Evolutionary conservation across 2,888 invertebrate species (phyloP).

Genomic region (Cheilosia vernalis): DNA sequence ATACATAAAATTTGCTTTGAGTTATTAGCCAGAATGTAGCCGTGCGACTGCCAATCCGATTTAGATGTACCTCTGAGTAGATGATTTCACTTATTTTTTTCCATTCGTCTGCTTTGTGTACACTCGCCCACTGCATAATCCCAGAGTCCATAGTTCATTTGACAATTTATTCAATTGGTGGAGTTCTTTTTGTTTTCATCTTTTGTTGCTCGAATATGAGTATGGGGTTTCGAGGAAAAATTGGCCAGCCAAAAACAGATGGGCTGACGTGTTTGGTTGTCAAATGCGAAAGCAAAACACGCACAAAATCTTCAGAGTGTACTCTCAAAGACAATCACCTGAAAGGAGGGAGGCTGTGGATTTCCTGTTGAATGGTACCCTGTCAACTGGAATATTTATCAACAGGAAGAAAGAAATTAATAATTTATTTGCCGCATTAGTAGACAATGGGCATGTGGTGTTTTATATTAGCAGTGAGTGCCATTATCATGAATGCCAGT

Average conservation of each 20-base stretch:
- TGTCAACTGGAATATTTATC: slow-evolving; percentile 25
- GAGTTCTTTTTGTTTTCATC: slow-evolving; percentile 17
- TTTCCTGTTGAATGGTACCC: slow-evolving; percentile 26
- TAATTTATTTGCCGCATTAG: slow-evolving; percentile 7
- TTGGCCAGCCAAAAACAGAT: slow-evolving; percentile 24
- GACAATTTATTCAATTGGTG: slow-evolving; percentile 38
- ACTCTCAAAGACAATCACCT: slow-evolving; percentile 25
- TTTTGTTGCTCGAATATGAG: background rate
- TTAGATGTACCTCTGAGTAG: slow-evolving; percentile 24
- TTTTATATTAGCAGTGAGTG: slow-evolving; percentile 1
- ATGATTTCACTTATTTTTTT: slow-evolving; percentile 28
- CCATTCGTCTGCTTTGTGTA: background rate
- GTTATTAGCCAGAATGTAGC: slow-evolving; percentile 36
- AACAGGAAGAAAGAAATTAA: slow-evolving; percentile 28
- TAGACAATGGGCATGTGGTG: background rate
- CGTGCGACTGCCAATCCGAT: slow-evolving; percentile 57
- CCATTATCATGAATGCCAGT: background rate
- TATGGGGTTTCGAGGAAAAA: slow-evolving; percentile 20
- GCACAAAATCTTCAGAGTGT: slow-evolving; percentile 2
- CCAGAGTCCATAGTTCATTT: slow-evolving; percentile 18
- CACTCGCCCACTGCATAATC: background rate
- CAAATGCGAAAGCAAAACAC: background rate
- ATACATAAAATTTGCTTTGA: slow-evolving; percentile 53
- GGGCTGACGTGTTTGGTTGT: slow-evolving; percentile 33
- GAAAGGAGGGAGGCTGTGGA: background rate